Evolutionary conservation across 2,797 vertebrate species (phyloP).

Genomic region (Sphaeramia orbicularis): DNA sequence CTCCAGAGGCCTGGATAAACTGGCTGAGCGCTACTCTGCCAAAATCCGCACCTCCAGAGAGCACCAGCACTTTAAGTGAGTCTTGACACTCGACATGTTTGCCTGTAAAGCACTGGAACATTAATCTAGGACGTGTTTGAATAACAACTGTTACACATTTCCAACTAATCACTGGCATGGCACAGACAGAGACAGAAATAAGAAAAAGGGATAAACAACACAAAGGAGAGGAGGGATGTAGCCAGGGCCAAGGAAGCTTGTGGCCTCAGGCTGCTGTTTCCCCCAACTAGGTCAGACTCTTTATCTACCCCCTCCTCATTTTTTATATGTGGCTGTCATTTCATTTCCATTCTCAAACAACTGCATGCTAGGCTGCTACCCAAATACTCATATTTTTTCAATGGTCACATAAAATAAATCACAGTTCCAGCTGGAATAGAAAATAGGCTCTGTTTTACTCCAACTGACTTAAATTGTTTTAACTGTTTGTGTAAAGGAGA

Average conservation of each 20-base stretch:
- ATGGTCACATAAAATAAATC: conserved; percentile 29
- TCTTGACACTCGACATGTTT: conserved; percentile 6
- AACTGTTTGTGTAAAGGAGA: conserved; percentile 24
- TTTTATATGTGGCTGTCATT: too few species aligned
- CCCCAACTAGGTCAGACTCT: too few species aligned
- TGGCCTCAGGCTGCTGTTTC: neutral
- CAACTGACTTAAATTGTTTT: conserved; percentile 12
- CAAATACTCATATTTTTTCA: conserved; percentile 46
- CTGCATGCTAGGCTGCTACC: conserved; percentile 45
- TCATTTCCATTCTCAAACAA: too few species aligned
- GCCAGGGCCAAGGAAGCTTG: conserved; percentile 73
- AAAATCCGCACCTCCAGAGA: conserved; percentile 96
- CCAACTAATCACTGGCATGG: conserved; percentile 27
- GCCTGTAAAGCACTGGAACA: conserved; percentile 18
- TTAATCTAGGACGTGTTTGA: conserved; percentile 19
- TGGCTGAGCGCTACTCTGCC: conserved; percentile 96
- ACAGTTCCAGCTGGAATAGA: conserved; percentile 13
- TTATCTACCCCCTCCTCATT: too few species aligned
- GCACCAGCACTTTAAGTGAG: conserved; percentile 97
- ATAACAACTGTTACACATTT: conserved; percentile 48
- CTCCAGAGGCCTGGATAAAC: conserved; percentile 95
- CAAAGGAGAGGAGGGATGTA: conserved; percentile 59
- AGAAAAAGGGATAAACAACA: conserved; percentile 33
- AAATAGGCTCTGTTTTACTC: conserved; percentile 6
- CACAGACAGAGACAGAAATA: conserved; percentile 17